A percentile compares a stretch with the other conserved stretches of the same genome.
These are phyloP conservation scores for Tinamus major DNA, from an alignment of 2,797 vertebrate species.

Conservation along the genomic window DNA sequence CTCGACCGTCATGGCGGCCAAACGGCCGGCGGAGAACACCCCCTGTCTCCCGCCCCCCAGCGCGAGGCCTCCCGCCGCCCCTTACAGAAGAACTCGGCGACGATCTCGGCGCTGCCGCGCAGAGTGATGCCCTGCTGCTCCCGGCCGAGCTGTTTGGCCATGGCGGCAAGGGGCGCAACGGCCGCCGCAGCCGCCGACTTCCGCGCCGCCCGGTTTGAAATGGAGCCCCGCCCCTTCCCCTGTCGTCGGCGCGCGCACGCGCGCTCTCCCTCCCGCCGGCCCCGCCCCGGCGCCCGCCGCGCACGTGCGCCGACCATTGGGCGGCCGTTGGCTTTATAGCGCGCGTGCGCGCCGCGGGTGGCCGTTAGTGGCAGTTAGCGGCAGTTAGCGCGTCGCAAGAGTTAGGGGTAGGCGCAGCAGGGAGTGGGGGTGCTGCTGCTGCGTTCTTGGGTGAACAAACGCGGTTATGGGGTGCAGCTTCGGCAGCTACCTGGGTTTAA, in stretches of 20 bases:
- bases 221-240: not conserved
- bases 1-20: not conserved
- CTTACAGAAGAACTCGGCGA: conserved; percentile 96
- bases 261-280: not conserved
- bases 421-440: fast-evolving
- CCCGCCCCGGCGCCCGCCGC: too few relatives aligned
- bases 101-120: conserved; percentile 91
- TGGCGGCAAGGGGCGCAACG: not conserved
- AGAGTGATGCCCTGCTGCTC: conserved; percentile 89
- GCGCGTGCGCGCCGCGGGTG: not conserved
- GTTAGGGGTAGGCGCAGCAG: too few relatives aligned
- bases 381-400: too few relatives aligned
- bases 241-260: not conserved
- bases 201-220: conserved; percentile 53
- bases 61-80: not conserved
- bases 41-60: too few relatives aligned
- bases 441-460: fast-evolving
- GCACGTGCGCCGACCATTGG: not conserved
- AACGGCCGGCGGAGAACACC: not conserved
- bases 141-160: conserved; percentile 76
- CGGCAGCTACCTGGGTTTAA: fast-evolving
- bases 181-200: not conserved
- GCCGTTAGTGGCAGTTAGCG: too few relatives aligned
- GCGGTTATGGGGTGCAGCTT: fast-evolving
- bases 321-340: not conserved